phyloP scores from a whole-genome alignment of 1,140 invertebrate species.

The Ceratina calcarata region DNA sequence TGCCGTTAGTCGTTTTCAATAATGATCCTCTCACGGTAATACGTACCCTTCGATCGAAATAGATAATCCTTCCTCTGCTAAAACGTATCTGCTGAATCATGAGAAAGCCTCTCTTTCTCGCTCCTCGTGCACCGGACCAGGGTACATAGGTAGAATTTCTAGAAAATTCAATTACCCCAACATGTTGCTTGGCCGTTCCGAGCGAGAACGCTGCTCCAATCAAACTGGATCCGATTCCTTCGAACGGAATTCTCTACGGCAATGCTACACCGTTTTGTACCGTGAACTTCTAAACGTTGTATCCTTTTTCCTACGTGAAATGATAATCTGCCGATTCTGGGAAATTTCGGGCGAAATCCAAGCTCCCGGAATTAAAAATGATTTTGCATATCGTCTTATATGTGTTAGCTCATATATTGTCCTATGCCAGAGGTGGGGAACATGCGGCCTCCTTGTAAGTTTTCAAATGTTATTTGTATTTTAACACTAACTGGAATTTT shows the following conservation, averaged over 20 bases:
- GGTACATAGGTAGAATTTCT: neutral
- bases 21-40: neutral
- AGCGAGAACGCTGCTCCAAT: neutral
- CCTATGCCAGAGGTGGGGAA: no score
- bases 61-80: neutral
- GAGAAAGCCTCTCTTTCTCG: neutral
- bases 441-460: no score
- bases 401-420: no score
- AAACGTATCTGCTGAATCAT: neutral
- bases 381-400: no score
- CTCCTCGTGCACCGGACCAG: no score
- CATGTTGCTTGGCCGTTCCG: neutral
- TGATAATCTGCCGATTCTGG: neutral
- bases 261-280: neutral
- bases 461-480: no score
- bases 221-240: neutral
- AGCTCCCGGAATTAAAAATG: no score
- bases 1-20: neutral
- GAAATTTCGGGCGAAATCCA: neutral
- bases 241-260: neutral
- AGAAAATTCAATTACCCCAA: conserved; percentile 7
- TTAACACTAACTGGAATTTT: no score
- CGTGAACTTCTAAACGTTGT: neutral
- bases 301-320: neutral
- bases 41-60: neutral